Evolutionary conservation across 2,797 vertebrate species (phyloP).

Genomic region (Bradypodion pumilum): DNA sequence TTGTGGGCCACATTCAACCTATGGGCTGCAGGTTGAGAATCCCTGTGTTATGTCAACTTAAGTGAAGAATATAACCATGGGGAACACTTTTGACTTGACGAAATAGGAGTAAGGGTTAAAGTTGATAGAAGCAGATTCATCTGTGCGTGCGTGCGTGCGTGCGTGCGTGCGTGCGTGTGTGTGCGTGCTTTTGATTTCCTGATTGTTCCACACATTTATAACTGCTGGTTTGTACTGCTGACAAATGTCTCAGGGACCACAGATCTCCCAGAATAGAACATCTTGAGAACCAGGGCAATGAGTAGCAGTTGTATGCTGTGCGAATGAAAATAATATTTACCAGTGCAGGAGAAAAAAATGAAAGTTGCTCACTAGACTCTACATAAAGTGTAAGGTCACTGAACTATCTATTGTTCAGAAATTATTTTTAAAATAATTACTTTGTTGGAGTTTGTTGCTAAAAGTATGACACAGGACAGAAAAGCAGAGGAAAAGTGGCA

Average conservation of each 20-base stretch:
- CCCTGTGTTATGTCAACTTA: neutral
- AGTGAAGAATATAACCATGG: neutral
- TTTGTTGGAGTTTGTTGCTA: conserved; percentile 1
- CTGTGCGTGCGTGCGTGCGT: too few species aligned
- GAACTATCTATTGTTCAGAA: neutral
- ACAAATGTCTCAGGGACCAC: neutral
- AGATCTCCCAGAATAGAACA: conserved; percentile 5
- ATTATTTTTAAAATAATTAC: conserved; percentile 13
- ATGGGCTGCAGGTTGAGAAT: too few species aligned
- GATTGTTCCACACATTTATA: neutral
- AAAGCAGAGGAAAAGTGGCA: conserved; percentile 2
- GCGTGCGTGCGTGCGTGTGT: too few species aligned
- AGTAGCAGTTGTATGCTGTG: neutral
- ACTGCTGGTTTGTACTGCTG: neutral
- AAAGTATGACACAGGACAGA: conserved; percentile 41
- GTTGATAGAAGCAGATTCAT: neutral
- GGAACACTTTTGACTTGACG: neutral
- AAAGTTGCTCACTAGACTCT: neutral
- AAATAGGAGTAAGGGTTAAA: neutral
- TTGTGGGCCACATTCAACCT: too few species aligned
- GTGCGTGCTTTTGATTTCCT: neutral
- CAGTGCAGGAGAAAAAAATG: neutral
- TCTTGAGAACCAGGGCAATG: neutral
- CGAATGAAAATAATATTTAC: neutral
- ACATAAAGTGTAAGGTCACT: neutral